A percentile compares a stretch with the other conserved stretches of the same genome.
Evolutionary conservation across 1,140 invertebrate genomes (phyloP).

Genomic region (Spodoptera litura): DNA sequence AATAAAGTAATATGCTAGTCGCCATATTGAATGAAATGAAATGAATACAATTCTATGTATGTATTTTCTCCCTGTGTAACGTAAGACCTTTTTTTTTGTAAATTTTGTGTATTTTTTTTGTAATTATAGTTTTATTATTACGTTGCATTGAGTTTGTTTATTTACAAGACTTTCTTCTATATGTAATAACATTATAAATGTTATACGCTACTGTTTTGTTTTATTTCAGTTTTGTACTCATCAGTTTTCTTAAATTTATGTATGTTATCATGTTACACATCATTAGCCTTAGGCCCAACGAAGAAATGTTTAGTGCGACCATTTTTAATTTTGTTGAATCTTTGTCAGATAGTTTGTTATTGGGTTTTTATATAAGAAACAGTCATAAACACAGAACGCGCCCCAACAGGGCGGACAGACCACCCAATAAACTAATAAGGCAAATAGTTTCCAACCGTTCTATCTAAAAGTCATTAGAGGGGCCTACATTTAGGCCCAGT

Average conservation of each 20-base stretch:
- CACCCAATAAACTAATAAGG: too few species aligned
- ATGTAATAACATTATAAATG: slow-evolving; percentile 47
- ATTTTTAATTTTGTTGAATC: too few species aligned
- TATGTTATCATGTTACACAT: too few species aligned
- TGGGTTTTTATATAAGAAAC: too few species aligned
- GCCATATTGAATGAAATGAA: slow-evolving; percentile 26
- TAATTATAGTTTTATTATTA: slow-evolving; percentile 44
- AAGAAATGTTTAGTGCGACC: too few species aligned
- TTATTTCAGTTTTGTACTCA: slow-evolving; percentile 12
- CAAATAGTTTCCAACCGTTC: too few species aligned
- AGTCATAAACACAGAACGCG: too few species aligned
- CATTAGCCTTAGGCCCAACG: too few species aligned
- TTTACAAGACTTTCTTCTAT: slow-evolving; percentile 41
- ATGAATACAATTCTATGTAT: background rate
- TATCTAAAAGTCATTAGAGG: too few species aligned
- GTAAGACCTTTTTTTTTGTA: slow-evolving; percentile 41
- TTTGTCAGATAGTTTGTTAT: too few species aligned
- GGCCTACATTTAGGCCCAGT: too few species aligned
- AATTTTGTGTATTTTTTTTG: slow-evolving; percentile 46
- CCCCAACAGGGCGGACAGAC: too few species aligned
- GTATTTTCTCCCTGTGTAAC: slow-evolving; percentile 41
- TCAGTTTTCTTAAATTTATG: background rate
- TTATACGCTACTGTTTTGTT: slow-evolving; percentile 31
- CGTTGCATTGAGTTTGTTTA: slow-evolving; percentile 49
- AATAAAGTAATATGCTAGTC: background rate